Percentiles rank a stretch among this genome's conserved stretches.
Conservation (phyloP, 1,140 invertebrate species). For the Lineus longissimus region DNA sequence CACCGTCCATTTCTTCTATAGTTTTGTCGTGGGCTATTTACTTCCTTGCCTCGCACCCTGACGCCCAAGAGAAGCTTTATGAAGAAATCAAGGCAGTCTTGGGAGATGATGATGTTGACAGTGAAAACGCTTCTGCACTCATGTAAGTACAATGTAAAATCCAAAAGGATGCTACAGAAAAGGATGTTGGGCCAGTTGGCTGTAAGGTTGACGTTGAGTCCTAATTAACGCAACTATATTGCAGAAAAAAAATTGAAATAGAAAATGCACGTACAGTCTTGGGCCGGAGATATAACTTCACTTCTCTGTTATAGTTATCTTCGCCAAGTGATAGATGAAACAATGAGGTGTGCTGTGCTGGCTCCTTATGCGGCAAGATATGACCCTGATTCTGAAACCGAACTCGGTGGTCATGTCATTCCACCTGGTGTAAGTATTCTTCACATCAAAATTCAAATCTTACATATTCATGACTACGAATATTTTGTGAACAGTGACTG, state of each 20-base stretch:
- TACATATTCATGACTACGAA: background rate
- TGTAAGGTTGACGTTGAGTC: too few relatives aligned
- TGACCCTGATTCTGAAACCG: constrained; percentile 39
- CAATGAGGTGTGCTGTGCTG: constrained; percentile 40
- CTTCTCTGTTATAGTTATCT: constrained; percentile 35
- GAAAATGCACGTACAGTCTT: too few relatives aligned
- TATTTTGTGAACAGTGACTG: too few relatives aligned
- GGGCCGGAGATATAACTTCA: background rate
- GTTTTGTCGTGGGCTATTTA: constrained; percentile 48
- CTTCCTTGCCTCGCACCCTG: constrained; percentile 41
- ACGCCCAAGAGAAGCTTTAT: constrained; percentile 41
- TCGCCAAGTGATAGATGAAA: constrained; percentile 46
- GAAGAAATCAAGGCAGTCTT: constrained; percentile 35
- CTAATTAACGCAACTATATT: too few relatives aligned
- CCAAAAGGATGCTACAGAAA: too few relatives aligned
- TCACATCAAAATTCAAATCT: background rate
- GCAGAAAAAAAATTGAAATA: too few relatives aligned
- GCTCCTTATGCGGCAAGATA: constrained; percentile 40
- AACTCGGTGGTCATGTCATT: constrained; percentile 46
- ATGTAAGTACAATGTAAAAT: constrained; percentile 32
- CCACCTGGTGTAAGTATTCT: constrained; percentile 17
- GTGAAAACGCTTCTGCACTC: constrained; percentile 24
- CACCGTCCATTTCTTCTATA: constrained; percentile 21
- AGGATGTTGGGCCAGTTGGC: too few relatives aligned
- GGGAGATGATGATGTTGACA: constrained; percentile 27